Conservation (phyloP, 2,797 vertebrate genomes). For the Gobio occitaniae region DNA sequence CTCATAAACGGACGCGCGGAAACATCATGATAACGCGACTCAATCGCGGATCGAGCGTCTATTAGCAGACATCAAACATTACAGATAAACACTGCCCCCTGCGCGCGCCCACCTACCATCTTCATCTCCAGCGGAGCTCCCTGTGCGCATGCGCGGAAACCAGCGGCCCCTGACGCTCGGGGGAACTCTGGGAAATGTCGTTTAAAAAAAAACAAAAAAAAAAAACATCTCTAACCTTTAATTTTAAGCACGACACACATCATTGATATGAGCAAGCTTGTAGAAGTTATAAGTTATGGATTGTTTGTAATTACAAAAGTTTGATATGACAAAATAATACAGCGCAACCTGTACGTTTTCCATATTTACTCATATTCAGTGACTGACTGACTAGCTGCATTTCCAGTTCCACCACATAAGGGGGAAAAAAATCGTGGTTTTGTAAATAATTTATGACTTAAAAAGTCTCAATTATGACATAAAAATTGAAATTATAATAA, state of each 20-base stretch:
- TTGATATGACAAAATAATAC: background rate
- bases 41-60: constrained; percentile 52
- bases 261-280: background rate
- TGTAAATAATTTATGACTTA: background rate
- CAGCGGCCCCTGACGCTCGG: constrained; percentile 61
- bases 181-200: constrained; percentile 70
- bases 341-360: background rate
- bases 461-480: background rate
- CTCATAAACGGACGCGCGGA: constrained; percentile 61
- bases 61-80: background rate
- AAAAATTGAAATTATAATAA: background rate
- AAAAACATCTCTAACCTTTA: background rate
- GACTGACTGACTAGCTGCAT: background rate
- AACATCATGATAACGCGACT: constrained; percentile 43
- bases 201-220: constrained; percentile 30
- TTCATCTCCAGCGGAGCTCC: constrained; percentile 80
- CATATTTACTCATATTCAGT: background rate
- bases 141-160: constrained; percentile 76
- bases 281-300: background rate
- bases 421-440: background rate
- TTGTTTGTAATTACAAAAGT: background rate
- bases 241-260: background rate
- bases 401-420: background rate
- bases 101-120: constrained; percentile 84
- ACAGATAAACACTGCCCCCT: constrained; percentile 12